Percentiles rank a stretch among this genome's conserved stretches.
Conservation (phyloP, 2,113 vertebrate species). For the Syngnathoides biaculeatus region DNA sequence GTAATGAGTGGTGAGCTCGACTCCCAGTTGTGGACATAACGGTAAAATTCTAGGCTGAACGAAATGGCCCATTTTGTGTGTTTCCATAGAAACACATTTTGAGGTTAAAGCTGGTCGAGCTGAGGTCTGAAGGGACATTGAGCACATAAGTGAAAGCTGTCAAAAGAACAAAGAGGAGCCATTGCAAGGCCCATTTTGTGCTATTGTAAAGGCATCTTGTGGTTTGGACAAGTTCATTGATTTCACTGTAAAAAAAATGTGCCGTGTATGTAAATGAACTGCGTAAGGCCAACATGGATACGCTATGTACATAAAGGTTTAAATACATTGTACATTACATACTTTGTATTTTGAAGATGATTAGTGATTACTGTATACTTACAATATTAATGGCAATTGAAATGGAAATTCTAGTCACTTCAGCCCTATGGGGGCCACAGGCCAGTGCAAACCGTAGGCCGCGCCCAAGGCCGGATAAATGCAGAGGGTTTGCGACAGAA, state of each 20-base stretch:
- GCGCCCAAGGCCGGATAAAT: no score
- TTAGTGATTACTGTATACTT: no score
- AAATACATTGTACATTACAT: no score
- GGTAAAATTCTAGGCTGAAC: conserved; percentile 39
- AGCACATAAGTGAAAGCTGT: background rate
- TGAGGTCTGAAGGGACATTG: conserved; percentile 20
- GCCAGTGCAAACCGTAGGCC: no score
- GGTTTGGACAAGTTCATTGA: background rate
- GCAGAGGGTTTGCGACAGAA: no score
- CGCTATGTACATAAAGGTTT: no score
- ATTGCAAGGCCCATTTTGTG: background rate
- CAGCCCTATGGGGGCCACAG: no score
- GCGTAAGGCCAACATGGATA: no score
- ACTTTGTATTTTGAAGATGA: no score
- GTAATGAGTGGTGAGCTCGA: conserved; percentile 5
- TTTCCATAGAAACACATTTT: conserved; percentile 64
- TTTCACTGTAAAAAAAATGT: background rate
- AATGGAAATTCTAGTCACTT: no score
- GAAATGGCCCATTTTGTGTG: conserved; percentile 2
- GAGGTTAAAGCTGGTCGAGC: conserved; percentile 13
- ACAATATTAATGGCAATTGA: no score
- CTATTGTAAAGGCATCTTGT: background rate
- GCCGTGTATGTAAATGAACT: no score
- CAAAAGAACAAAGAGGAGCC: background rate
- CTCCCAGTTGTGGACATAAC: conserved; percentile 6